Evolutionary conservation across 2,888 invertebrate species (phyloP), one percentile per base, ranked within the genome.

Genomic region (Leucophenga maculata): DNA sequence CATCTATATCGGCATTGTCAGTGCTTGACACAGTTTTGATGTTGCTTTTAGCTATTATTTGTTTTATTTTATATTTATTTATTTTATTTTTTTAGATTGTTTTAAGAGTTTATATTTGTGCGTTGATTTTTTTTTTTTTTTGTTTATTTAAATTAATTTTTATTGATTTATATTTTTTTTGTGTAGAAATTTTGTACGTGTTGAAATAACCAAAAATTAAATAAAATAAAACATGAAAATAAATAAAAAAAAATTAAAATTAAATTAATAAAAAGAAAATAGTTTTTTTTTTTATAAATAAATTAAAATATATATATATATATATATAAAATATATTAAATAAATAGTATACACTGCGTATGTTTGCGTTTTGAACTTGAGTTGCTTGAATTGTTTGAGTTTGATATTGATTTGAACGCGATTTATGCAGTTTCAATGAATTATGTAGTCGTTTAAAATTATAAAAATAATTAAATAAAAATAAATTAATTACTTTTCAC

Each of bases 71-170:
- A 48, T 57, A 46, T 14, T 46, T 67, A 71, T 72, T 70, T 59
- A 44, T 68, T 65, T 67, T 20, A 52, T 67, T 54, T 64, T 64
- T 46, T 9, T 67, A 52, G 46, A 69, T 67, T 60, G 69, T 72
- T 72, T 68, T 69, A 50, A 64, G 46, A 73, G 68, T 69, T 68
- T 74, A 48, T 65, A 26, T 74, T 71, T 73, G 67, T 74, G 69
- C 73, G 55, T 74, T 44, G 59, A 52, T 67, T 69, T 72, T 64
- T 72, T 65, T 72, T 6, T 14, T 31, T 50, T 65, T 14, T 32
- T 44, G 14, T 55, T 22, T 60, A 44, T 67, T 67, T 65, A 69
- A 57, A 68, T 69, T 65, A 59, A 57, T 71, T 68, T 73, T 54
- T 57, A 71, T 75, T 14, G 18, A 55, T 55, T 31, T 57, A 16